Base-by-base conservation (phyloP, 2,888 invertebrate genomes). In the Anarsia innoxiella region DNA sequence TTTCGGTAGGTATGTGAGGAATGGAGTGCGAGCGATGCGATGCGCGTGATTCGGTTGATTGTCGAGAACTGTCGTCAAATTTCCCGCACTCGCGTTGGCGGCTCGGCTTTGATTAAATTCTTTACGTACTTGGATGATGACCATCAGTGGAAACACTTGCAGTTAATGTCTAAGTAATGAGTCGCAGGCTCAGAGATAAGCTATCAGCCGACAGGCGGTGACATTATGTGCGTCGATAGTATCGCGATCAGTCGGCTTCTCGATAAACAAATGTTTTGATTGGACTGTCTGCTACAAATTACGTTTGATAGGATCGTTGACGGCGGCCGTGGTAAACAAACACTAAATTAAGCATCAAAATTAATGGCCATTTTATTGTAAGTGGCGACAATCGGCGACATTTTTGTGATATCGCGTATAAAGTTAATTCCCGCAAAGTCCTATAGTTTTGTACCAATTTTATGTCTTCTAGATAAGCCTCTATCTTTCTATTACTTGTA, bases 261-360 rank as follows among this genome's bases (percentile, higher is more conserved):
- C 54, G 62, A 71, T 73, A 66, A 69, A 73, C 60, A 75, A 79
- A 77, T 76, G 71, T 75, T 78, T 74, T 75, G 74, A 77, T 76
- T 70, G 60, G 60, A 59, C 53, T 46, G 48, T 56, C 59, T 45
- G 60, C 65, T 62, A 75, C 71, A 77, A 77, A 77, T 77, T 66
- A 73, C 64, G 45, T 45, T 31, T 32, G 73, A 77, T 76, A 77
- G 37, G 45, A 74, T 75, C 74, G 45, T 23, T 37, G 36, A 15
- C 41, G 39, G 42, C 41, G 45, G 38, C 41, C 46, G 45, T 40
- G 26, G 19, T 25, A 28, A 27, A n/a, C 29, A 15, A 30, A 36
- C 46, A 36, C 27, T 36, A 32, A 39, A 49, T 46, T 48, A 44
- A 48, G 44, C 48, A 51, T 47, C 44, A 47, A 49, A 56, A 53